Evolutionary conservation across 2,888 invertebrate species (phyloP).

Genomic region (Amblyjoppa proteus): DNA sequence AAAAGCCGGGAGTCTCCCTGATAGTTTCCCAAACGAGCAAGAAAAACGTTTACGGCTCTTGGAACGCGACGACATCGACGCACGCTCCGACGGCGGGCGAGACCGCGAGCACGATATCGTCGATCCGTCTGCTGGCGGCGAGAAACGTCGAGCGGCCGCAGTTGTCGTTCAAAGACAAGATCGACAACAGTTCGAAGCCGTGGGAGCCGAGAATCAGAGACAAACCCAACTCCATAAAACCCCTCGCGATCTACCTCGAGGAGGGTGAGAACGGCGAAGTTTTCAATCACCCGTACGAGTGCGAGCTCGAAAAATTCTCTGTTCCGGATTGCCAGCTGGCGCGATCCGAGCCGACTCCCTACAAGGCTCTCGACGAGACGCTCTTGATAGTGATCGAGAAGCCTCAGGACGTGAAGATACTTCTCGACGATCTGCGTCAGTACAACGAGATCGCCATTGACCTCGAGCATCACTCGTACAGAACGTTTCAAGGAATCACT

Average conservation of each 20-base stretch:
- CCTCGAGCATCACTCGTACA: conserved; percentile 96
- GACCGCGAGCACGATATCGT: conserved; percentile 63
- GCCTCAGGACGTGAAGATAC: conserved; percentile 87
- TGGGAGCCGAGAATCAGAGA: conserved; percentile 94
- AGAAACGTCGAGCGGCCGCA: conserved; percentile 94
- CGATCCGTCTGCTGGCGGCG: conserved; percentile 88
- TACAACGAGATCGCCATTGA: conserved; percentile 95
- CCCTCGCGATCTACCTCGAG: conserved; percentile 91
- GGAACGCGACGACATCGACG: conserved; percentile 85
- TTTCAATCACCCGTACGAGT: conserved; percentile 94
- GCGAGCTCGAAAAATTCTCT: conserved; percentile 92
- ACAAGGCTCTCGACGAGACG: conserved; percentile 87
- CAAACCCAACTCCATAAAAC: conserved; percentile 95
- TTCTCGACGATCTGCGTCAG: conserved; percentile 89
- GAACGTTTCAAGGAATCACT: conserved; percentile 97
- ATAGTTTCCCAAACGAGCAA: conserved; percentile 85
- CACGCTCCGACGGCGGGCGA: background rate
- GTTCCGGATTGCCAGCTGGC: conserved; percentile 87
- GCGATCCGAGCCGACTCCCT: conserved; percentile 84
- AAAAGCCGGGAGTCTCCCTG: conserved; percentile 86
- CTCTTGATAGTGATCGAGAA: conserved; percentile 90
- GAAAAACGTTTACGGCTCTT: conserved; percentile 87
- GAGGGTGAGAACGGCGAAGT: conserved; percentile 87
- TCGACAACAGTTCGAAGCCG: conserved; percentile 92
- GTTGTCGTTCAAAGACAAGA: conserved; percentile 92